Base-by-base conservation (phyloP, 2,888 invertebrate genomes). In the Papilio elwesi region DNA sequence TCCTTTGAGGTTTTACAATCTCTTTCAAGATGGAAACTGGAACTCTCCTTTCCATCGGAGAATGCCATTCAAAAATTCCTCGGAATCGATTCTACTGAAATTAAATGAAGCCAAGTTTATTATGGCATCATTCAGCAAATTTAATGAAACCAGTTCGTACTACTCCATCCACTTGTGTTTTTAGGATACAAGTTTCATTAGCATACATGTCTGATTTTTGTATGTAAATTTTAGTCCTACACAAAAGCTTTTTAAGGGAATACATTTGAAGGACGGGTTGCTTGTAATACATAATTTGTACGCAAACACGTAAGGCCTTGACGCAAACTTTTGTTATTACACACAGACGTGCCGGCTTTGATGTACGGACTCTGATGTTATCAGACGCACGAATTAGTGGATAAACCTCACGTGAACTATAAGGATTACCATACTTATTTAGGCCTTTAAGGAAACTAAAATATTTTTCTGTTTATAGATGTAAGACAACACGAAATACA, bases 291-390 rank as follows among this genome's bases (percentile, higher is more conserved):
- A 62, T 62, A 62, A 62, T 62, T 62, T 62, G 43, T 62, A 62
- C 43, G 59, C 59, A 62, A 62, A 62, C 59, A 62, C 59, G 59
- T 62, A 62, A 43, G 59, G 43, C 59, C 59, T 62, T 62, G 59
- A 15, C 59, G 43, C 59, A 15, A 62, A 62, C 59, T 62, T 62
- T 62, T 62, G 59, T 62, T 62, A 62, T 62, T 62, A 62, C 10
- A 59, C 12, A 59, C 57, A 59, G 59, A 62, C 59, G 59, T 62
- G 59, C 43, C n/a, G 8, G 13, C 57, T 62, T 43, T 62, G 59
- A 62, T 62, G 59, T 62, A 43, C 59, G 59, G 59, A 43, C 59
- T 36, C 8, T 10, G 59, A 62, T 62, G 43, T 15, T 62, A 62
- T 62, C 59, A 43, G 59, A 62, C 59, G 36, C 43, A 15, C 6